Evolutionary conservation across 1,140 invertebrate species (phyloP).

Genomic region (Periplaneta americana): DNA sequence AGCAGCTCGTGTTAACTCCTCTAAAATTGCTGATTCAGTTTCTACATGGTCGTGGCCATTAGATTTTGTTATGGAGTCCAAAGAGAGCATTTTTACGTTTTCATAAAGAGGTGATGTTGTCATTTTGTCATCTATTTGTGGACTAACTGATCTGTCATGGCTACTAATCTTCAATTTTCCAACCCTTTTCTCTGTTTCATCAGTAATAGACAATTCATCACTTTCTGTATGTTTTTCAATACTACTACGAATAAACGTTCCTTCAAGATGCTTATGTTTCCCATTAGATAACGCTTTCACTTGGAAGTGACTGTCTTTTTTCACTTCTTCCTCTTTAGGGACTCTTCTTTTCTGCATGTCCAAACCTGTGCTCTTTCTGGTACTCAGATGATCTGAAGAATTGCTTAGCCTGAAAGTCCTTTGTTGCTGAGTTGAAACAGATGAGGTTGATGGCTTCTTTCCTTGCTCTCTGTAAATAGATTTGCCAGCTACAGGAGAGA

Average conservation of each 20-base stretch:
- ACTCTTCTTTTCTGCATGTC: not conserved
- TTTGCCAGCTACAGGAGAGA: not conserved
- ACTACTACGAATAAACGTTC: not conserved
- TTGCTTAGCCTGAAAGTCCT: not conserved
- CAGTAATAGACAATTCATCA: too few species aligned
- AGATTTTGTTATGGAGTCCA: not conserved
- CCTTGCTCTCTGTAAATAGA: not conserved
- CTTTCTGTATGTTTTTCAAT: not conserved
- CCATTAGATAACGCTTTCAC: not conserved
- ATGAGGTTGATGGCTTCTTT: not conserved
- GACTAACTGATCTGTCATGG: not conserved
- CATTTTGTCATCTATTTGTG: not conserved
- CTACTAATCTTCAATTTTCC: not conserved
- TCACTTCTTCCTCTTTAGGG: not conserved
- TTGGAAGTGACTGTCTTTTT: not conserved
- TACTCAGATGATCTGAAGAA: not conserved
- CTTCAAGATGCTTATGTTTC: not conserved
- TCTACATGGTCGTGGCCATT: not conserved
- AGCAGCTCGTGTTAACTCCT: slow-evolving; percentile 45
- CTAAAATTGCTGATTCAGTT: slow-evolving; percentile 36
- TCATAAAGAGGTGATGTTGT: not conserved
- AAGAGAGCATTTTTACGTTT: not conserved
- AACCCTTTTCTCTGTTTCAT: not conserved
- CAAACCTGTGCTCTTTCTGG: not conserved
- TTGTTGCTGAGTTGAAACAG: not conserved